Conservation (phyloP, 2,888 invertebrate species). For the Drosophila paranaensis region DNA sequence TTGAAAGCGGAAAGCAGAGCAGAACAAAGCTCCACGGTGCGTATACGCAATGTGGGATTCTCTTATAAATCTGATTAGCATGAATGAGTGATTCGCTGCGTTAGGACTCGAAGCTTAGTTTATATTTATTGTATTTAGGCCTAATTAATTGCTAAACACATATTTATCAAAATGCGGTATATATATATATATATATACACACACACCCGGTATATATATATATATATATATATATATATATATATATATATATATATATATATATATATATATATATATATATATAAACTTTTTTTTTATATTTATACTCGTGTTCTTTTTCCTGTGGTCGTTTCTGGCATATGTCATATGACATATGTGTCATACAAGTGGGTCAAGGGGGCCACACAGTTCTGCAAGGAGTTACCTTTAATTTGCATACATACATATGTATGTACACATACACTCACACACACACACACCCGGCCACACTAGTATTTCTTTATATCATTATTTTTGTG, state of each 20-base stretch:
- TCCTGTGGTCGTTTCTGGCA: neutral
- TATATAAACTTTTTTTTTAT: neutral
- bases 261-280: slow-evolving; percentile 1
- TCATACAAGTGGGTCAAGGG: slow-evolving; percentile 42
- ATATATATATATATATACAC: neutral
- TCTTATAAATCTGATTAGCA: neutral
- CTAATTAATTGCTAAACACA: neutral
- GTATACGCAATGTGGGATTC: neutral
- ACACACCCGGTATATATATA: neutral
- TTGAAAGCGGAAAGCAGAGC: neutral
- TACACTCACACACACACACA: no score
- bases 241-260: neutral
- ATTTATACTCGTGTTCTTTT: neutral
- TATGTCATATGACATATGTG: slow-evolving; percentile 6
- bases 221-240: neutral
- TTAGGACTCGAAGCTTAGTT: neutral
- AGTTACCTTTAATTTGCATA: slow-evolving; percentile 45
- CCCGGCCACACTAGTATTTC: no score
- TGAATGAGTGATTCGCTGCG: neutral
- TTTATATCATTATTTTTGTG: slow-evolving; percentile 53
- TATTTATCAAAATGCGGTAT: neutral
- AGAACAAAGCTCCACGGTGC: neutral
- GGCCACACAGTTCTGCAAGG: slow-evolving; percentile 14
- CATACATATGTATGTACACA: neutral
- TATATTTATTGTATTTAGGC: neutral